Conservation (phyloP, 2,113 vertebrate genomes). For the Zapus hudsonius region DNA sequence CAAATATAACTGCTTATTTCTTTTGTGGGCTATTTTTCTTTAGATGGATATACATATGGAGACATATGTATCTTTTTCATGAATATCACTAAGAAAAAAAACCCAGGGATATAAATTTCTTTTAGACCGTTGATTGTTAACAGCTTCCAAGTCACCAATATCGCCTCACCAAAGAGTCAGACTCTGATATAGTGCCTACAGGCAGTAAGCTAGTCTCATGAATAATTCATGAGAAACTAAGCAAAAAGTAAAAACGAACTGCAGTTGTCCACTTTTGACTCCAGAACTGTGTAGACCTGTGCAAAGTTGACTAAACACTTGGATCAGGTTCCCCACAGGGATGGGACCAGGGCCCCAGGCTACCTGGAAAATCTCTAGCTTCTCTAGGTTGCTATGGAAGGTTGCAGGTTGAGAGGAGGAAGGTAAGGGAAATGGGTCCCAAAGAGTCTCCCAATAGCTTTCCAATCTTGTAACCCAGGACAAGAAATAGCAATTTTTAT, state of each 20-base stretch:
- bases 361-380: neutral
- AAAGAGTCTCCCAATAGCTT: neutral
- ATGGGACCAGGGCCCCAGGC: no score
- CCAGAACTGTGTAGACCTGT: no score
- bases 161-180: conserved; percentile 59
- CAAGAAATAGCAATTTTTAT: neutral
- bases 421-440: neutral
- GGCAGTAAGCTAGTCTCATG: conserved; percentile 65
- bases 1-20: conserved; percentile 31
- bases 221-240: conserved; percentile 51
- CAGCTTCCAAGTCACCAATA: conserved; percentile 58
- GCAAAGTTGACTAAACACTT: neutral
- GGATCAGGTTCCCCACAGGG: neutral
- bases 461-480: neutral
- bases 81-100: conserved; percentile 60
- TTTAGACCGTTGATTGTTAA: conserved; percentile 70
- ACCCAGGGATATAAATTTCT: conserved; percentile 70
- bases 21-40: conserved; percentile 26
- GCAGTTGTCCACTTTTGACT: conserved; percentile 39
- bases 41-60: neutral
- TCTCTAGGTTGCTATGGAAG: neutral
- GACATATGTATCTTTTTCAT: conserved; percentile 12
- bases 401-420: neutral
- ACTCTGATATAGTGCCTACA: conserved; percentile 60
- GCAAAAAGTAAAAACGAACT: conserved; percentile 65